Evolutionary conservation across 1,140 invertebrate genomes (phyloP), one percentile per base, ranked within the genome.

Genomic region (Glossosoma conforme): DNA sequence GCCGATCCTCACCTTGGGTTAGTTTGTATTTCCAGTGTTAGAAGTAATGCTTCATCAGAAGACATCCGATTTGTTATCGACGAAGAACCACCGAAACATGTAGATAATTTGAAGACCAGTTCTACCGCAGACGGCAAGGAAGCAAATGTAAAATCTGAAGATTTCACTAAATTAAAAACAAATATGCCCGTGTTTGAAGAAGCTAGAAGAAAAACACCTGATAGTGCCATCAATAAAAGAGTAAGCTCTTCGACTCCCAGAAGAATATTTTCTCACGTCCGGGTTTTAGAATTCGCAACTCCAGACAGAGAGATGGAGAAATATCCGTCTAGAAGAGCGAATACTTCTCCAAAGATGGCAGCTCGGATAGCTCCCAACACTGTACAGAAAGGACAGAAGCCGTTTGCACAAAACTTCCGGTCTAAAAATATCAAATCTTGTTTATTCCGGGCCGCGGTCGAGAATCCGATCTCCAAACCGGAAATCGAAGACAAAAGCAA

Each of bases 201-300:
- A 15, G 11, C 38, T 13, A 58, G 53, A 25, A 21, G 49, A 24
- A 54, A 50, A 40, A 58, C 56, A 14, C 56, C 56, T 5, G 37
- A 58, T 38, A 25, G 37, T 15, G n/a, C n/a, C 4, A 54, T 35
- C 14, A 22, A 14, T 3, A 54, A 51, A 25, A 43, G 33, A 44
- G 13, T 52, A 2, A 44, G 47, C 40, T 25, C 37, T 17, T 58
- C 56, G 9, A 51, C 56, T 14, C 52, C 56, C 2, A 47, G 44
- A 25, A 47, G 47, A 38, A 40, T 30, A 22, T 43, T 40, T 33
- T 47, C 51, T 9, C 56, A 58, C 36, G 33, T 58, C 21, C 33
- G 56, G 38, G 47, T 54, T 25, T 47, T 58, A 14, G 52, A 58
- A 51, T 58, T 58, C 20, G 52, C 36, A 20, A 57, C 50, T 9